Conservation (phyloP, 1,140 invertebrate species). For the Drosophila santomea region DNA sequence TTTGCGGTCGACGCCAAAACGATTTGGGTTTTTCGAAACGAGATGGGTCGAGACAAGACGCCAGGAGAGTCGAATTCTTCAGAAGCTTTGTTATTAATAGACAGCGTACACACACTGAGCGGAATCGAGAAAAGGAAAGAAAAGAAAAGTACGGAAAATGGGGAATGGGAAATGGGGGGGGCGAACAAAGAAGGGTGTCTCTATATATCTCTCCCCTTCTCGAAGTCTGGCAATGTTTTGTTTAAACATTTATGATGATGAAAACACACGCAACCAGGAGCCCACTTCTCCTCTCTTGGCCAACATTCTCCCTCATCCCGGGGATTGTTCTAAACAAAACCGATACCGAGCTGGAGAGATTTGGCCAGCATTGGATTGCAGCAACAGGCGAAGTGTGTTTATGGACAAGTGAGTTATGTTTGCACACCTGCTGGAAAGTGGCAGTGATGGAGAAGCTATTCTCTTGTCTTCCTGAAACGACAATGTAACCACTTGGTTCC, state of each 20-base stretch:
- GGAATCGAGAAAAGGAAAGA: constrained; percentile 29
- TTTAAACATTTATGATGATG: constrained; percentile 81
- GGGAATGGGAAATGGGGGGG: too few relatives aligned
- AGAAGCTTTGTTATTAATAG: constrained; percentile 81
- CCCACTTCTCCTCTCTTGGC: constrained; percentile 14
- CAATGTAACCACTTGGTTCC: not conserved
- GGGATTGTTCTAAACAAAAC: constrained; percentile 47
- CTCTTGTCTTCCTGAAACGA: not conserved
- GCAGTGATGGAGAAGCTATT: not conserved
- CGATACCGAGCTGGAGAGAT: constrained; percentile 20
- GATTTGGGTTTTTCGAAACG: constrained; percentile 56
- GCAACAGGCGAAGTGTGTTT: constrained; percentile 38
- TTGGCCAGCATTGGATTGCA: constrained; percentile 16
- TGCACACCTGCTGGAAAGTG: constrained; percentile 11
- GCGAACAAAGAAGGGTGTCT: constrained; percentile 17
- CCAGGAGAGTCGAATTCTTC: constrained; percentile 73
- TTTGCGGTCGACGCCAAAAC: constrained; percentile 68
- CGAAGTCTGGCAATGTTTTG: constrained; percentile 72
- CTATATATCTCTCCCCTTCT: constrained; percentile 20
- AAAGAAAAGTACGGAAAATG: not conserved
- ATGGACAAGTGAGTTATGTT: constrained; percentile 27
- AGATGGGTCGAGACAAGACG: constrained; percentile 49
- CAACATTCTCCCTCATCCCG: constrained; percentile 29
- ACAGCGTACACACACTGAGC: constrained; percentile 76
- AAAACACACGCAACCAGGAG: constrained; percentile 71